phyloP scores from a whole-genome alignment of 1,140 invertebrate species.

The Saxidomus purpurata region DNA sequence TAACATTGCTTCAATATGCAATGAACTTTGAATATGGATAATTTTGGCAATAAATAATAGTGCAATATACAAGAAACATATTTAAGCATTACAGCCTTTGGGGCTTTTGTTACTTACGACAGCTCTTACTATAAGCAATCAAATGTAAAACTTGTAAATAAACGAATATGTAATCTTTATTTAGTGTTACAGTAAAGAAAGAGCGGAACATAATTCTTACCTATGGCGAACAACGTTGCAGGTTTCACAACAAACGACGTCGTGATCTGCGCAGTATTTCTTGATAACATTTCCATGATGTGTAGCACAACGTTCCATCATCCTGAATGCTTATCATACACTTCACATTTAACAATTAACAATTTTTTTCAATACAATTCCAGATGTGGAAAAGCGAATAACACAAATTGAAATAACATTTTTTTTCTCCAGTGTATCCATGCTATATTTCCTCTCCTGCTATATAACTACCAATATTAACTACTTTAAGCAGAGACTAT shows the following conservation, averaged over 20 bases:
- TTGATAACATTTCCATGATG: constrained; percentile 5
- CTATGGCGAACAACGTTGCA: constrained; percentile 3
- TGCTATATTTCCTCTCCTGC: not conserved
- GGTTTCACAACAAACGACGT: constrained; percentile 6
- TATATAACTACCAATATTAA: not conserved
- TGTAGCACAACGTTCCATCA: not conserved
- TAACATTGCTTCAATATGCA: too few relatives aligned
- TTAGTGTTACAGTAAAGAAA: too few relatives aligned
- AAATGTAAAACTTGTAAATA: too few relatives aligned
- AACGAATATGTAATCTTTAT: too few relatives aligned
- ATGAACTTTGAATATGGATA: too few relatives aligned
- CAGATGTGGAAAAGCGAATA: too few relatives aligned
- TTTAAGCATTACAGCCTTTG: too few relatives aligned
- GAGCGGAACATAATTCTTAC: not conserved
- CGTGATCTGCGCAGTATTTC: constrained; percentile 8
- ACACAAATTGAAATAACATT: too few relatives aligned
- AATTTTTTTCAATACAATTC: not conserved
- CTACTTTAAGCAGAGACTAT: not conserved
- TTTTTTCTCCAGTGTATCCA: not conserved
- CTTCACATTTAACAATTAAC: not conserved
- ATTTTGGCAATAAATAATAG: too few relatives aligned
- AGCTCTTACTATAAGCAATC: too few relatives aligned
- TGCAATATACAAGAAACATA: too few relatives aligned
- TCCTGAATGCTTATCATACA: not conserved
- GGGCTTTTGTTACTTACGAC: too few relatives aligned